Evolutionary conservation across 2,888 invertebrate genomes (phyloP), one percentile per base, ranked within the genome.

Genomic region (Drosophila anomalata): DNA sequence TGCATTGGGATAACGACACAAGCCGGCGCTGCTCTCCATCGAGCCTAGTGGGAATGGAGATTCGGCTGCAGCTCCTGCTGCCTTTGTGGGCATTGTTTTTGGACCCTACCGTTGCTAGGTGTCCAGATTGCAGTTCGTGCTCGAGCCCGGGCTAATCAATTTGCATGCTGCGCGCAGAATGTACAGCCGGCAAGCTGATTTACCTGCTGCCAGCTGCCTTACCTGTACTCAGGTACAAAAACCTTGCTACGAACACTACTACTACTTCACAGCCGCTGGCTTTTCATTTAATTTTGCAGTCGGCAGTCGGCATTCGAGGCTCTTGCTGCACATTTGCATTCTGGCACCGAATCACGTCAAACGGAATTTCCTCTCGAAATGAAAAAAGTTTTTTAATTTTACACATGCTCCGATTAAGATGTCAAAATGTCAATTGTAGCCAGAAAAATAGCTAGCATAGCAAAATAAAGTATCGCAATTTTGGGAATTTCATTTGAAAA

Each of bases 1-100:
- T 79, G 82, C 82, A 77, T 67, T 52, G 59, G 86, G 79, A 79
- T 87, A 85, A 82, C 83, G 82, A 59, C 68, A 54, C 66, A 57
- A 57, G 55, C 54, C 52, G 62, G 44, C 68, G 36, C 17, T 41
- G 22, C 33, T 47, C 44, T 24, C 31, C 22, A 50, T 36, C 22
- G 50, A 14, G 31, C 11, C 20, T 41, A 6, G 36, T 36, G 36
- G 36, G 36, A n/a, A n/a, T 36, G 36, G 36, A n/a, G 36, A 57
- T 33, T 29, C 36, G 31, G 47, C 20, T 51, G 55, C 56, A 55
- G 56, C 22, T 31, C 14, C 46, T 46, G 46, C 50, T 17, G 17
- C 22, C 31, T 60, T 48, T 46, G 41, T 24, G 31, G n/a, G 31
- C 62, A 33, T 41, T 42, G 61, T 41, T 31, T 42, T 42, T 42